Evolutionary conservation across 2,797 vertebrate genomes (phyloP), one percentile per base, ranked within the genome.

Genomic region (Naso thynnoides): DNA sequence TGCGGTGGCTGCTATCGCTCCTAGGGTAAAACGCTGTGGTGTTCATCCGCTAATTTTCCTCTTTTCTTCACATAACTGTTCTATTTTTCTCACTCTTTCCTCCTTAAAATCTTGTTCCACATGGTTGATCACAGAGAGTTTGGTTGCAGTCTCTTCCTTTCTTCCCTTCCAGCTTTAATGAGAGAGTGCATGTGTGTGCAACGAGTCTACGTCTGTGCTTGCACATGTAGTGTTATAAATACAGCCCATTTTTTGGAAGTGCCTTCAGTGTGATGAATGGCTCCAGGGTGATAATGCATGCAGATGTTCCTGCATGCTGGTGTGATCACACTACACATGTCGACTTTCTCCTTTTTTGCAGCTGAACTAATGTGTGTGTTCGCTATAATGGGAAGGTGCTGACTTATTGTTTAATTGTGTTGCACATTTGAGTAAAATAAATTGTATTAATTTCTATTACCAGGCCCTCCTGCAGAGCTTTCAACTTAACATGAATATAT

Each of bases 1-100:
- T 57, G 56, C 73, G 42, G 67, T 67, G 71, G 72, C 85, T 84
- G 71, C 85, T 81, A 90, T 86, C 81, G 63, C 66, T 76, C 65
- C 70, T 0, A 14, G 62, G 81, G 82, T 71, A 36, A 76, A 75
- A 45, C 52, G 70, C 45, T 44, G 29, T 3, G 47, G 21, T 33
- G 64, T 89, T 70, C 70, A 48, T 21, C n/a, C 5, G 19, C 60
- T 83, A 79, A 83, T 87, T 81, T 81, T 27, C 49, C 56, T 59
- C 47, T 73, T 77, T 78, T 59, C 55, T 41, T 76, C 56, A 47
- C n/a, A 58, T 62, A 70, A 54, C 26, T 44, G 26, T 47, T 8
- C 21, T 15, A 39, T 65, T 76, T 79, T 60, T 70, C 23, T 31
- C 27, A 15, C 41, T 83, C 44, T 16, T 26, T 72, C 53, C 45